Evolutionary conservation across 2,797 vertebrate species (phyloP).

Genomic region (Anolis apletophallus): DNA sequence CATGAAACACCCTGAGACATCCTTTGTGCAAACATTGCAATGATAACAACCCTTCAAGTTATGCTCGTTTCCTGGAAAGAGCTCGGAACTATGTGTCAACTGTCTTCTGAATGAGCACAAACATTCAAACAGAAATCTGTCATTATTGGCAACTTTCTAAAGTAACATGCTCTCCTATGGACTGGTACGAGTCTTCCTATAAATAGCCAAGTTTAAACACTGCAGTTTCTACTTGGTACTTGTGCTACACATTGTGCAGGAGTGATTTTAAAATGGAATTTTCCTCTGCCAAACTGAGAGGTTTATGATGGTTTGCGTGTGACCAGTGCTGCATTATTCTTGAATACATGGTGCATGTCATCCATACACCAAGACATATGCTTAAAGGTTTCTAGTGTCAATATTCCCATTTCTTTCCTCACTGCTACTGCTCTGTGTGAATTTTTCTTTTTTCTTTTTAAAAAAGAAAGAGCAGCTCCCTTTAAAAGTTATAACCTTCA

Average conservation of each 20-base stretch:
- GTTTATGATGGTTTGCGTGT: background rate
- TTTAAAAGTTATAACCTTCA: background rate
- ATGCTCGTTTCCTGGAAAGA: background rate
- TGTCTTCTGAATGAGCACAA: slow-evolving; percentile 39
- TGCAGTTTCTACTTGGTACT: background rate
- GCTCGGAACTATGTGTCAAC: slow-evolving; percentile 4
- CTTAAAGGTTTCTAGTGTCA: background rate
- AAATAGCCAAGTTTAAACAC: background rate
- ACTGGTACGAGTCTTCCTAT: background rate
- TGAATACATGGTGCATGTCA: background rate
- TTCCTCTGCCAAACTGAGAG: background rate
- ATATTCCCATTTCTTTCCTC: background rate
- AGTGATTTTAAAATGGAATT: background rate
- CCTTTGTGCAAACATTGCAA: slow-evolving; percentile 28
- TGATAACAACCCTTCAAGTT: background rate
- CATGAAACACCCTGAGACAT: background rate
- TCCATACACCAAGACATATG: background rate
- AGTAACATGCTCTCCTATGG: slow-evolving; percentile 19
- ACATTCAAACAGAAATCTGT: slow-evolving; percentile 25
- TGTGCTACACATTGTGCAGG: background rate
- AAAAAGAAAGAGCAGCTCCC: background rate
- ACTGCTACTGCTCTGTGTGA: background rate
- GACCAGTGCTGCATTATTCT: background rate
- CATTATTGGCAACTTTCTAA: slow-evolving; percentile 10
- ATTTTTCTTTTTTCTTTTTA: background rate